phyloP scores from a whole-genome alignment of 2,113 vertebrate genomes.

The Pterocles orientalis region DNA sequence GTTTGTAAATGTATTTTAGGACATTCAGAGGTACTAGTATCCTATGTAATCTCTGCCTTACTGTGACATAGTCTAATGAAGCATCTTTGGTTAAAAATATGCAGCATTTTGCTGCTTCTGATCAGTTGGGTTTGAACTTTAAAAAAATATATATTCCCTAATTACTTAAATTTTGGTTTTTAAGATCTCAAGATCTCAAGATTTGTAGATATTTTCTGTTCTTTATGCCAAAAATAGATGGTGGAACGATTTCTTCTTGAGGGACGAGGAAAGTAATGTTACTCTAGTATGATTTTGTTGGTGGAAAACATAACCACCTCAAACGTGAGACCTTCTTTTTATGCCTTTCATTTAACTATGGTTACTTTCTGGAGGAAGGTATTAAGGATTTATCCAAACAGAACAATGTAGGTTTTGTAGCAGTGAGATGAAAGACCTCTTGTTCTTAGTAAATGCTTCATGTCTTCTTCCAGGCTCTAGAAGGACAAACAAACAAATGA shows the following conservation, averaged over 20 bases:
- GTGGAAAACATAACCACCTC: not conserved
- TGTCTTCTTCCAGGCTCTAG: not conserved
- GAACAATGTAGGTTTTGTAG: not conserved
- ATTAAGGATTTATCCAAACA: not conserved
- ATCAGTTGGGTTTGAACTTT: not conserved
- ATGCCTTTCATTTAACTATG: not conserved
- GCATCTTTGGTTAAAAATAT: not conserved
- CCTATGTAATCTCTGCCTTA: not conserved
- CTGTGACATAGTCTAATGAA: not conserved
- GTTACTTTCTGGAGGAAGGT: not conserved
- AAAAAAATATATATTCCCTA: not conserved
- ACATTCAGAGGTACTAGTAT: not conserved
- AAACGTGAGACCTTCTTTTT: not conserved
- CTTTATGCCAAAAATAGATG: not conserved
- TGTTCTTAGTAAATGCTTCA: not conserved
- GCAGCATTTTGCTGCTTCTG: accelerated
- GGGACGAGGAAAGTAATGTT: not conserved
- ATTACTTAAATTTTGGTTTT: not conserved
- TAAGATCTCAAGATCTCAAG: not conserved
- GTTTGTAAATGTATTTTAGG: not conserved
- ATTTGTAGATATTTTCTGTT: not conserved
- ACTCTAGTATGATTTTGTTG: not conserved
- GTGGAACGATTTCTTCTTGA: not conserved
- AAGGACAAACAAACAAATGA: not conserved
- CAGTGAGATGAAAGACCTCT: not conserved